phyloP scores from a whole-genome alignment of 2,113 vertebrate genomes.

The Chionis minor region DNA sequence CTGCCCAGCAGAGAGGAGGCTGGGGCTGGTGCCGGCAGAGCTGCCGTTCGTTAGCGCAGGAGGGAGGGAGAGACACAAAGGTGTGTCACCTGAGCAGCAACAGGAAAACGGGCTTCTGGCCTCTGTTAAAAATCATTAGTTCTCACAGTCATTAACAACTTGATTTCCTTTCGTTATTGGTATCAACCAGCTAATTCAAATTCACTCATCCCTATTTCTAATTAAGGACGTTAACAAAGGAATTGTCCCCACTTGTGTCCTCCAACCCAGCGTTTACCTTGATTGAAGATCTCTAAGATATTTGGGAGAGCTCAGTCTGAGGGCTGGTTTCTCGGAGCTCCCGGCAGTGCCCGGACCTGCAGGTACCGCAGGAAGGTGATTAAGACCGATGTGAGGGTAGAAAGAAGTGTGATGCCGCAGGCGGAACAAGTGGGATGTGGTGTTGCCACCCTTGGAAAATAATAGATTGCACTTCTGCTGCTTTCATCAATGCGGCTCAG shows the following conservation, averaged over 20 bases:
- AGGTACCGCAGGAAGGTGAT: not conserved
- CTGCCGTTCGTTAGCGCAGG: accelerated
- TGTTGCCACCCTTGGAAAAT: not conserved
- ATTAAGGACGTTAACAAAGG: not conserved
- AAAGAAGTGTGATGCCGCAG: not conserved
- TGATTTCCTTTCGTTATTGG: not conserved
- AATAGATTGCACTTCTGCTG: not conserved
- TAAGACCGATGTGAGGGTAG: not conserved
- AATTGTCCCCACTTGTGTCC: not conserved
- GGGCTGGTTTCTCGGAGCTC: not conserved
- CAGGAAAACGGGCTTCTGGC: not conserved
- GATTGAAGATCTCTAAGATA: not conserved
- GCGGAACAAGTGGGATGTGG: not conserved
- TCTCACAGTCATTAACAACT: not conserved
- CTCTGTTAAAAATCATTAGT: not conserved
- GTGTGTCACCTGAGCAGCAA: not conserved
- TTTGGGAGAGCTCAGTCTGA: not conserved
- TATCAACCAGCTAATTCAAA: not conserved
- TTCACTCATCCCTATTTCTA: not conserved
- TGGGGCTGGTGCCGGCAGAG: accelerated
- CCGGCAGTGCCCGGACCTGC: not conserved
- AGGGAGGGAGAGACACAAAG: not conserved
- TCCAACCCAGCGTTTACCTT: not conserved
- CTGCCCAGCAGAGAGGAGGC: not conserved
- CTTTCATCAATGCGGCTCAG: not conserved